Percentiles rank a stretch among this genome's conserved stretches.
Evolutionary conservation across 37 sponge, comb jelly and placozoan species (phyloP).

Genomic region (Ephydatia muelleri): DNA sequence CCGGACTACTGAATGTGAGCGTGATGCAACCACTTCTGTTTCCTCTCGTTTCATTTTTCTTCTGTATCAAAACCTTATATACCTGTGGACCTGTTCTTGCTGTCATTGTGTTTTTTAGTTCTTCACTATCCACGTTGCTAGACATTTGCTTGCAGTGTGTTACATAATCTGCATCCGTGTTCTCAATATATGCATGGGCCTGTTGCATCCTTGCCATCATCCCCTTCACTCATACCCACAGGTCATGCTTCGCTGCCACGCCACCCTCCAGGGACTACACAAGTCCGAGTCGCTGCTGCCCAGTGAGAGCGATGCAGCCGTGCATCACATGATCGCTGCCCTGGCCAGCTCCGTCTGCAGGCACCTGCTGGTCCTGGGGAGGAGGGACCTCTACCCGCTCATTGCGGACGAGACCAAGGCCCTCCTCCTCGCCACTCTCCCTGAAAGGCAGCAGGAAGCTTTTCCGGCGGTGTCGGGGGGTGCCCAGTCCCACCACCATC

Average conservation of each 20-base stretch:
- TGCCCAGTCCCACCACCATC: not conserved
- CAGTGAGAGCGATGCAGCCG: not conserved
- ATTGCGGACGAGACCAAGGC: slow-evolving; percentile 9
- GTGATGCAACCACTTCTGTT: not conserved
- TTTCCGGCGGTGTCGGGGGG: not conserved
- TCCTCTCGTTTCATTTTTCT: too few relatives aligned
- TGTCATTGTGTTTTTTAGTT: not conserved
- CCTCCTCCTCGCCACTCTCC: slow-evolving; percentile 31
- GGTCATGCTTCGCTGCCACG: slow-evolving; percentile 69
- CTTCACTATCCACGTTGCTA: too few relatives aligned
- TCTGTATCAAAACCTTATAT: not conserved
- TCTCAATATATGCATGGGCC: too few relatives aligned
- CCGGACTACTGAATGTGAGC: slow-evolving; percentile 38
- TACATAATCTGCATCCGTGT: too few relatives aligned
- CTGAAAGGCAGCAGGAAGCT: not conserved
- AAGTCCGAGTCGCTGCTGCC: slow-evolving; percentile 30
- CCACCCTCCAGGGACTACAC: slow-evolving; percentile 67
- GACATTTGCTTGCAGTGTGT: too few relatives aligned
- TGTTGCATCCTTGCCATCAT: not conserved
- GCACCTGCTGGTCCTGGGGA: slow-evolving; percentile 4
- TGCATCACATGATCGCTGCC: slow-evolving; percentile 87
- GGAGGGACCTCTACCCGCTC: slow-evolving; percentile 26
- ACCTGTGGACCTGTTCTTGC: not conserved
- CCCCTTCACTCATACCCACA: not conserved
- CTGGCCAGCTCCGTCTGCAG: slow-evolving; percentile 53